phyloP scores from a whole-genome alignment of 2,888 invertebrate species.

The Cheilosia scutellata region DNA sequence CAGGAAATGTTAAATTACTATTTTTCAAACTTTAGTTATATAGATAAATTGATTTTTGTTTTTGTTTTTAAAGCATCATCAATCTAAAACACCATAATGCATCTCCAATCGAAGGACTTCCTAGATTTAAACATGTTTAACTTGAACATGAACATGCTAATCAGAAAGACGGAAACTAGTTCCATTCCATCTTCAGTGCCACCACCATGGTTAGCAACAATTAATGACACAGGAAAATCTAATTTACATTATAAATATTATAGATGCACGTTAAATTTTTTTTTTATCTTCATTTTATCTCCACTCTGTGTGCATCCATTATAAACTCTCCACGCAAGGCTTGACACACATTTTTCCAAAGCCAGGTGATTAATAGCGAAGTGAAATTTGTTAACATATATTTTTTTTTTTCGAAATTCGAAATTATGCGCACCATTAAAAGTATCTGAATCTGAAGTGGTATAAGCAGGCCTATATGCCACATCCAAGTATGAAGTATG shows the following conservation, averaged over 20 bases:
- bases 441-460: constrained; percentile 26
- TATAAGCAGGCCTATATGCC: constrained; percentile 6
- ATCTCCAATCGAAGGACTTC: constrained; percentile 31
- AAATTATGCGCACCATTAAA: constrained; percentile 20
- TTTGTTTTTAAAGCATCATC: neutral
- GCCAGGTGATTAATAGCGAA: constrained; percentile 23
- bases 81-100: neutral
- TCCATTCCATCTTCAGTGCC: constrained; percentile 33
- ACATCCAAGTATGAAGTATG: neutral
- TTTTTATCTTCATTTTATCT: constrained; percentile 1
- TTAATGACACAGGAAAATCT: constrained; percentile 8
- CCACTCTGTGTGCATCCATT: constrained; percentile 5
- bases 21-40: constrained; percentile 12
- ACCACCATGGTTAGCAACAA: constrained; percentile 1
- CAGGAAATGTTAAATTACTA: constrained; percentile 44
- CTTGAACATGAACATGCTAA: constrained; percentile 30
- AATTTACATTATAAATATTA: constrained; percentile 20
- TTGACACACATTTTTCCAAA: constrained; percentile 32
- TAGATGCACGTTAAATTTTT: constrained; percentile 1
- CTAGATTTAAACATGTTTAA: constrained; percentile 17
- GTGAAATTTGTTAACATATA: constrained; percentile 16
- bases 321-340: neutral
- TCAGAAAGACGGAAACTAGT: constrained; percentile 26
- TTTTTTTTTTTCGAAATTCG: neutral
- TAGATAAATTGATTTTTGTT: neutral